Evolutionary conservation across 2,888 invertebrate genomes (phyloP).

Genomic region (Archaeoteleia sp.): DNA sequence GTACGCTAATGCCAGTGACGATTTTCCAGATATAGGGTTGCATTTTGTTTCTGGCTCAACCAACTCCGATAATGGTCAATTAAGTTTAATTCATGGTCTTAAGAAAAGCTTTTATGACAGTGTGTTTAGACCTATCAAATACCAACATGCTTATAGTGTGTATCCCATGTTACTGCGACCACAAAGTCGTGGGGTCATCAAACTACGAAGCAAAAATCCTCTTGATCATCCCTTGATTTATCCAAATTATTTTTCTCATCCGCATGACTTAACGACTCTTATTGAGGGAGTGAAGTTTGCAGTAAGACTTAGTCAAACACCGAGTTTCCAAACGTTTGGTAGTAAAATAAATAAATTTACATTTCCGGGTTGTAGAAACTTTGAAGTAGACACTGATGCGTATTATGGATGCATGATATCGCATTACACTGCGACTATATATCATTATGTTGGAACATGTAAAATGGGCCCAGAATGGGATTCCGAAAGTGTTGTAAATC

Average conservation of each 20-base stretch:
- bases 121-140: conserved; percentile 76
- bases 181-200: conserved; percentile 79
- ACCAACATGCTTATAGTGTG: conserved; percentile 80
- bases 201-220: conserved; percentile 83
- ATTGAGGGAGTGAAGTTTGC: conserved; percentile 79
- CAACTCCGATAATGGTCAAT: too few relatives aligned
- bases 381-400: conserved; percentile 79
- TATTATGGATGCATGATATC: conserved; percentile 82
- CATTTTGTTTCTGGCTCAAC: conserved; percentile 78
- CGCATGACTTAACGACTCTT: conserved; percentile 79
- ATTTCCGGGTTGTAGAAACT: conserved; percentile 78
- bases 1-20: conserved; percentile 68
- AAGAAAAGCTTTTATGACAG: conserved; percentile 62
- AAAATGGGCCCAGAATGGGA: conserved; percentile 83
- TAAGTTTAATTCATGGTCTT: too few relatives aligned
- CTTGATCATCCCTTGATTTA: conserved; percentile 84
- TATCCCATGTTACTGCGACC: conserved; percentile 81
- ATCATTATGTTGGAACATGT: conserved; percentile 82
- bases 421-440: conserved; percentile 82
- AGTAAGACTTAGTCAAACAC: conserved; percentile 78
- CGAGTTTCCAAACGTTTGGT: conserved; percentile 78
- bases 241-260: conserved; percentile 81
- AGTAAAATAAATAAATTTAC: conserved; percentile 77
- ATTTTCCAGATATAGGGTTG: conserved; percentile 81
- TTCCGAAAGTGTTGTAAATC: conserved; percentile 80